phyloP scores from a whole-genome alignment of 2,888 invertebrate species.

The Polydrusus pterygomalis region DNA sequence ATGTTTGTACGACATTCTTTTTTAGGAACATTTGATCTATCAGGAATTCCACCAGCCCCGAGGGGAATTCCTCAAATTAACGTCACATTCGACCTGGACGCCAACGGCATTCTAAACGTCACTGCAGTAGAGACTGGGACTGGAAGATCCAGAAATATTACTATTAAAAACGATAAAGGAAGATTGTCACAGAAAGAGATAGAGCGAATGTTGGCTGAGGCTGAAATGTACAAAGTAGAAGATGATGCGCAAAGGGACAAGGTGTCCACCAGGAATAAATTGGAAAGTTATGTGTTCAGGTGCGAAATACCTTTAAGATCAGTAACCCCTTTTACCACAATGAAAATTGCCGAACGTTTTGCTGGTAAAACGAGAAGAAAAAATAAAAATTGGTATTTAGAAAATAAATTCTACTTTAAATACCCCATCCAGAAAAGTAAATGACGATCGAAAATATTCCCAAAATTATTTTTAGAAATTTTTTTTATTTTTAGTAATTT shows the following conservation, averaged over 20 bases:
- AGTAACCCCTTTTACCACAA: too few relatives aligned
- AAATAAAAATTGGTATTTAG: too few relatives aligned
- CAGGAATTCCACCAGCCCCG: conserved; percentile 75
- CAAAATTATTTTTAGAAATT: too few relatives aligned
- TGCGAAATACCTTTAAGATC: conserved; percentile 1
- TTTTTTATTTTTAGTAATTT: too few relatives aligned
- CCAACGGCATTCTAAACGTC: conserved; percentile 81
- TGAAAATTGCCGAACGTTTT: too few relatives aligned
- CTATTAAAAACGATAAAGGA: conserved; percentile 89
- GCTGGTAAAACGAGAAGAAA: too few relatives aligned
- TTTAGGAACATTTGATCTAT: conserved; percentile 72
- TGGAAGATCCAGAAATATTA: conserved; percentile 83
- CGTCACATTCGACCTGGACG: conserved; percentile 83
- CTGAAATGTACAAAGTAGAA: conserved; percentile 81
- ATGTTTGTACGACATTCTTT: not conserved
- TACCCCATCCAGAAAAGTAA: too few relatives aligned
- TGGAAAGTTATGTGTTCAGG: conserved; percentile 81
- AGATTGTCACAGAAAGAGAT: conserved; percentile 88
- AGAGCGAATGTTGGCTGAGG: conserved; percentile 85
- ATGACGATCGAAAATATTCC: too few relatives aligned
- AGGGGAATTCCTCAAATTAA: conserved; percentile 74
- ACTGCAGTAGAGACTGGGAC: conserved; percentile 75
- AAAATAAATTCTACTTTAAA: too few relatives aligned
- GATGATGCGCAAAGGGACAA: conserved; percentile 82
- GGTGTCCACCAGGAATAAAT: conserved; percentile 81